phyloP scores from a whole-genome alignment of 2,888 invertebrate genomes.

The Bugula neritina region DNA sequence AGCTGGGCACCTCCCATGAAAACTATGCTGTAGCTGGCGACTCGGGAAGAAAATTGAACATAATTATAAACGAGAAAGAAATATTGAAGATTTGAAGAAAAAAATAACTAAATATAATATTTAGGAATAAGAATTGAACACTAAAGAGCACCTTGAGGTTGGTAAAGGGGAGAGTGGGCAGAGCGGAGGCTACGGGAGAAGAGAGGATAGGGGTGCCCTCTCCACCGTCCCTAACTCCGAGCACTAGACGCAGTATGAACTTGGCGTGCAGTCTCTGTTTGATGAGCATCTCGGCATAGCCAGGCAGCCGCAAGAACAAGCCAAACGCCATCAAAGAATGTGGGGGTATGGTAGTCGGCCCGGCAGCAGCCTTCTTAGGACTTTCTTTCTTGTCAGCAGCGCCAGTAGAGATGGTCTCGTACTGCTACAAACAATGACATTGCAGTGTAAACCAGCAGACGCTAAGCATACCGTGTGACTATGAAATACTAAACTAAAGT shows the following conservation, averaged over 20 bases:
- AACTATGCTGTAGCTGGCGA: no score
- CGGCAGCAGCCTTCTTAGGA: conserved; percentile 30
- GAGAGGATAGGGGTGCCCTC: conserved; percentile 75
- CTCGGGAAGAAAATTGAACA: no score
- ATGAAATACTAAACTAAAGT: no score
- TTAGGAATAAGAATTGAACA: background rate
- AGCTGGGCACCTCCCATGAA: no score
- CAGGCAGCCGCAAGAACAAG: conserved; percentile 77
- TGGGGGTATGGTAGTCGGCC: conserved; percentile 60
- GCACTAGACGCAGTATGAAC: conserved; percentile 74
- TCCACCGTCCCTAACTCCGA: conserved; percentile 86
- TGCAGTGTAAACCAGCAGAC: no score
- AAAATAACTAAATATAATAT: no score
- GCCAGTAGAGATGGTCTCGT: background rate
- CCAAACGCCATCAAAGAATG: conserved; percentile 87
- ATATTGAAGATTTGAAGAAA: no score
- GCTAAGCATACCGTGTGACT: no score
- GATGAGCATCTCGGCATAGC: conserved; percentile 81
- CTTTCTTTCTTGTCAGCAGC: background rate
- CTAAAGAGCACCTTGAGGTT: conserved; percentile 58
- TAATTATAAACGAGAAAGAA: no score
- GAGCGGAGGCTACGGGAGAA: conserved; percentile 63
- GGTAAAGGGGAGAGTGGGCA: conserved; percentile 66
- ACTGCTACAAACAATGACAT: background rate
- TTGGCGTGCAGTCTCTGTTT: conserved; percentile 74